A percentile compares a stretch with the other conserved stretches of the same genome.
Evolutionary conservation across 2,113 vertebrate species (phyloP).

Genomic region (Nannospalax galili): DNA sequence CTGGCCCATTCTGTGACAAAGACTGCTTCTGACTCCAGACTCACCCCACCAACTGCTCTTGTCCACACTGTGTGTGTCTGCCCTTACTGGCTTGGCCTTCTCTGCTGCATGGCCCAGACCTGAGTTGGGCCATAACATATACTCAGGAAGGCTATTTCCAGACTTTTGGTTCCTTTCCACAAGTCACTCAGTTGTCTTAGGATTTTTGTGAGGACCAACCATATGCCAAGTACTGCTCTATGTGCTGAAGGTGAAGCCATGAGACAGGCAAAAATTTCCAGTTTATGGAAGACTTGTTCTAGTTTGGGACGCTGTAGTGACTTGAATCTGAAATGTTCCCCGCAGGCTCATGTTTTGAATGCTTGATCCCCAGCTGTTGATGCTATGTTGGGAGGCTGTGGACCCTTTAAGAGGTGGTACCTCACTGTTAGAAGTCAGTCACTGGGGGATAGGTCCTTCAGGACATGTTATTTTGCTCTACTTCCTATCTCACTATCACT

Average conservation of each 20-base stretch:
- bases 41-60: not conserved
- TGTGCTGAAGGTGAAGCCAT: not conserved
- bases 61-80: too few species aligned
- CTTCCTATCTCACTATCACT: not conserved
- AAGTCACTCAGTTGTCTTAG: not conserved
- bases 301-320: not conserved
- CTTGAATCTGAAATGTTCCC: not conserved
- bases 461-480: too few species aligned
- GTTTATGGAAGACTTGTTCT: too few species aligned
- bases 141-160: not conserved
- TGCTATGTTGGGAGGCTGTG: not conserved
- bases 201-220: not conserved
- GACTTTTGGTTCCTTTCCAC: not conserved
- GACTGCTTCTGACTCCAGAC: not conserved
- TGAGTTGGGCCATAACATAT: not conserved
- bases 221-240: not conserved
- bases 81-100: not conserved
- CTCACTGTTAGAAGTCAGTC: not conserved
- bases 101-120: not conserved
- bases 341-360: not conserved
- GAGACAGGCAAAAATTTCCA: not conserved
- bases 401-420: not conserved
- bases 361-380: not conserved
- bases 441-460: not conserved
- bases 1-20: not conserved